A percentile compares a stretch with the other conserved stretches of the same genome.
phyloP scores from a whole-genome alignment of 1,140 invertebrate genomes.

The Polypedilum pembai region DNA sequence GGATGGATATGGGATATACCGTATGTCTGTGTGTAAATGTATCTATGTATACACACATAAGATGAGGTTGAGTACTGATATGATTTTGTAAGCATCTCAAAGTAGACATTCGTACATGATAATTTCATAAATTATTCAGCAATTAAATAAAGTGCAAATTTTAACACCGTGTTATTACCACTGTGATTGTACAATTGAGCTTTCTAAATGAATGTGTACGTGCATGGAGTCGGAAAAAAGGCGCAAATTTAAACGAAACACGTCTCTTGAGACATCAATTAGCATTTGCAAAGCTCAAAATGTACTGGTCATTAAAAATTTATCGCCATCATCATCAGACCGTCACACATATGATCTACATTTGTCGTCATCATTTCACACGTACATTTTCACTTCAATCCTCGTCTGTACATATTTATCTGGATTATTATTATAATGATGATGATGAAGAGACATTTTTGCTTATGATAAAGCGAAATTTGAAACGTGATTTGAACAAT shows the following conservation, averaged over 20 bases:
- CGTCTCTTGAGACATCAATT: constrained; percentile 20
- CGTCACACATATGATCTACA: background rate
- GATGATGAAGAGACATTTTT: background rate
- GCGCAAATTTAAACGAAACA: background rate
- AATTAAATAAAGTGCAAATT: constrained; percentile 26
- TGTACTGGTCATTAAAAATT: constrained; percentile 7
- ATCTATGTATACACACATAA: too few species aligned
- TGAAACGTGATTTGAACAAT: too few species aligned
- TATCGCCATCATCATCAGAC: background rate
- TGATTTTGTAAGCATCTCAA: too few species aligned
- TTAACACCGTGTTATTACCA: constrained; percentile 4
- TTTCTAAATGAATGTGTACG: background rate
- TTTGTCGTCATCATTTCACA: too few species aligned
- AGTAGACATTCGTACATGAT: background rate
- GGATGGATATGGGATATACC: too few species aligned
- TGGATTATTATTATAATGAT: constrained; percentile 7
- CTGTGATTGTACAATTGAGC: constrained; percentile 5
- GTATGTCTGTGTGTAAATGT: too few species aligned
- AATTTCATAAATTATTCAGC: constrained; percentile 14
- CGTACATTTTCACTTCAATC: background rate
- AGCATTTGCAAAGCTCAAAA: background rate
- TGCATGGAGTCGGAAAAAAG: background rate
- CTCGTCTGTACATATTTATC: background rate
- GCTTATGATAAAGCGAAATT: too few species aligned
- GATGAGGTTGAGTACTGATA: too few species aligned